phyloP scores from a whole-genome alignment of 2,113 vertebrate species.

The Ptilorrhoa leucosticta region DNA sequence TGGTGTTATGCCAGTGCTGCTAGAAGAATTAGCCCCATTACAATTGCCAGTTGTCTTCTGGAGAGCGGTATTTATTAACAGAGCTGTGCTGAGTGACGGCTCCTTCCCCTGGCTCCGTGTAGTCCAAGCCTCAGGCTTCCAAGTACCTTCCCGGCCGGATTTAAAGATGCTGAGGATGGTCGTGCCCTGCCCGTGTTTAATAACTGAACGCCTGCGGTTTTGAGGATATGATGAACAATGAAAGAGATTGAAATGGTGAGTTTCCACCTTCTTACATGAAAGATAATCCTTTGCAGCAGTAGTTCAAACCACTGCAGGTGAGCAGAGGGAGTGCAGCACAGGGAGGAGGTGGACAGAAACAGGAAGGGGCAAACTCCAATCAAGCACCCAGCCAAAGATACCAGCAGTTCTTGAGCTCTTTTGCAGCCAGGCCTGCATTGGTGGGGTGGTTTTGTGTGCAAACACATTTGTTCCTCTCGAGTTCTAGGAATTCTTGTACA shows the following conservation, averaged over 20 bases:
- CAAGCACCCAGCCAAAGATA: neutral
- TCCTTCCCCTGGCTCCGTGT: neutral
- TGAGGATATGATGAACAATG: neutral
- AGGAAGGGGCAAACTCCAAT: neutral
- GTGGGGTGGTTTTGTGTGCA: neutral
- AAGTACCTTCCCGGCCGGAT: neutral
- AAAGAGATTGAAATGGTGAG: neutral
- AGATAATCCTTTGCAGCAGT: neutral
- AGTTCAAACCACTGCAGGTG: neutral
- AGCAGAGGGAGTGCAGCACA: neutral
- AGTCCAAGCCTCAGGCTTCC: neutral
- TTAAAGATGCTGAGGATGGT: neutral
- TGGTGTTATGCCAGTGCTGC: neutral
- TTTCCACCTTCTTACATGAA: neutral
- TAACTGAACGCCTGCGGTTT: neutral
- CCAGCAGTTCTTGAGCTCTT: neutral
- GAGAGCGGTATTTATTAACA: neutral
- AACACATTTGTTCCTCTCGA: neutral
- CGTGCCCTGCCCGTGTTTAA: fast-evolving
- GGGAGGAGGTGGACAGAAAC: neutral
- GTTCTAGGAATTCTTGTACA: neutral
- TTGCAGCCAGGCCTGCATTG: neutral
- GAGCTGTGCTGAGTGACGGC: neutral
- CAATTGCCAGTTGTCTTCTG: constrained; percentile 1
- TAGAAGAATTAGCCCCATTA: constrained; percentile 22